Evolutionary conservation across 35 echinoderm and acorn worm genomes (phyloP).

Genomic region (Chiridota heheva): DNA sequence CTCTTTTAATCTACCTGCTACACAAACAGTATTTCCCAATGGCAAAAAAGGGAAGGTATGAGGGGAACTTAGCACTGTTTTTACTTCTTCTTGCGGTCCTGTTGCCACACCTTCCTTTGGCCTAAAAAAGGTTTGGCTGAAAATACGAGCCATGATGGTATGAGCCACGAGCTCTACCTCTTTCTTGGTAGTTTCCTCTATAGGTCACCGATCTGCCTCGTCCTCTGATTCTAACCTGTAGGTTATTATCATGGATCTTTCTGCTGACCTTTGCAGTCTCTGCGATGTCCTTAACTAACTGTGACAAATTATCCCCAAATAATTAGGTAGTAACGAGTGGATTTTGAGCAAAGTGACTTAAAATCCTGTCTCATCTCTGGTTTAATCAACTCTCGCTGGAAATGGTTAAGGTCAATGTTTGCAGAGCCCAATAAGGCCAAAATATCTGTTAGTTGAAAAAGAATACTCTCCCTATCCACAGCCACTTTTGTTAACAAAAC

Average conservation of each 20-base stretch:
- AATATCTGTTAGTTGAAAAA: background rate
- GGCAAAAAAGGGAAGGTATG: too few relatives aligned
- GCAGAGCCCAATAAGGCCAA: constrained; percentile 7
- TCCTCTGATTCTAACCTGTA: background rate
- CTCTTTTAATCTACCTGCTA: too few relatives aligned
- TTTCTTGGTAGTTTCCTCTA: constrained; percentile 7
- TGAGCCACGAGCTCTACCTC: background rate
- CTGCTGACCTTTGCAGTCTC: background rate
- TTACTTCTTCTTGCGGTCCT: too few relatives aligned
- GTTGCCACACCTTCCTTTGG: background rate
- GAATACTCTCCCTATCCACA: background rate
- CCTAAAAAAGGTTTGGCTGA: background rate
- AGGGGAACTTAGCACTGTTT: too few relatives aligned
- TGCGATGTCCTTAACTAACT: background rate
- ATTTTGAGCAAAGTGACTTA: background rate
- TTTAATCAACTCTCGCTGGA: constrained; percentile 15
- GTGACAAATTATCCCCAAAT: constrained; percentile 25
- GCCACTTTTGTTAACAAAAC: background rate
- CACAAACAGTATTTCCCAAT: too few relatives aligned
- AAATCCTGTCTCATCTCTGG: constrained; percentile 10
- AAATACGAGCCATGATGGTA: background rate
- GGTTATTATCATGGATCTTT: background rate
- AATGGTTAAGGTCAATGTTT: background rate
- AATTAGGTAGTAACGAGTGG: constrained; percentile 1
- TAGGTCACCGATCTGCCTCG: background rate